Evolutionary conservation across 1,140 invertebrate species (phyloP), one percentile per base, ranked within the genome.

Genomic region (Uloborus diversus): DNA sequence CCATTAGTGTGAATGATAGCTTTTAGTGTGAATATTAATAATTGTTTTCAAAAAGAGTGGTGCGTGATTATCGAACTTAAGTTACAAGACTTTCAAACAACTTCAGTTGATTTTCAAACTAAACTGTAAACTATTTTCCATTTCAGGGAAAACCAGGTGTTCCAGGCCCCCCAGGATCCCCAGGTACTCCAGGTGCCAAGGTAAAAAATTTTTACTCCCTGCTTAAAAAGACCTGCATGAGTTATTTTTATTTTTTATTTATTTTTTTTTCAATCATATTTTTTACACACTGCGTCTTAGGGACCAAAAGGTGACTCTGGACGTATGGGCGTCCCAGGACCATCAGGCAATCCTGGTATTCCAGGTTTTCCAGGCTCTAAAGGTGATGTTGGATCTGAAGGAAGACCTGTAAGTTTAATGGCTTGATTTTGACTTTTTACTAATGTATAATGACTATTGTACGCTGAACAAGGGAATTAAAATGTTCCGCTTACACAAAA

Each of bases 151-250:
- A 88, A 71, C 80, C 86, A 51, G 89, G 89, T 30, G 75, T 81
- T 56, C 85, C 89, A 47, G 92, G 92, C 53, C 85, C 88, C 35
- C 81, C 87, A 32, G 89, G 89, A 27, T 81, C 86, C 28, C 86
- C 90, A 81, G 93, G 94, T 37, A 84, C 91, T 25, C 90, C 90
- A 7, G 95, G 94, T 70, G 87, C 90, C 42, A 94, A 93, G 85
- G 93, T 92, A 79, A 66, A n/a, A 25, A 51, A n/a, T n/a, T 62
- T 51, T 57, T 59, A 56, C 42, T 66, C 28, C 9, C 47, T 61
- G 11, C 27, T 42, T 25, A 25, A 57, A 57, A n/a, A n/a, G n/a
- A n/a, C n/a, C n/a, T n/a, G n/a, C n/a, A n/a, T n/a, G n/a, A n/a
- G n/a, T n/a, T 57, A 57, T 25, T 57, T 25, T 57, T 11, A 25